Evolutionary conservation across 2,888 invertebrate species (phyloP).

Genomic region (Erpobdella octoculata): DNA sequence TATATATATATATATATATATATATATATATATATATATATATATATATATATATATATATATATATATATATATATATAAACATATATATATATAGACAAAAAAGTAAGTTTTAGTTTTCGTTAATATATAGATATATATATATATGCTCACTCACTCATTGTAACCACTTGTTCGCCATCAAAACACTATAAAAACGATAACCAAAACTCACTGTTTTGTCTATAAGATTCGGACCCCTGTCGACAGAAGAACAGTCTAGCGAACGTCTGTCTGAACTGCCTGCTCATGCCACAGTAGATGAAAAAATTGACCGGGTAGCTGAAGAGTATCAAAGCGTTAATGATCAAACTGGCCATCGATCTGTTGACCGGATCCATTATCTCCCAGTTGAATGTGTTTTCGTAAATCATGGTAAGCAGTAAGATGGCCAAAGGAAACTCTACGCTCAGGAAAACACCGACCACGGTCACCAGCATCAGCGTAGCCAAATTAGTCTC

Average conservation of each 20-base stretch:
- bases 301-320: conserved; percentile 90
- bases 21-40: too few relatives aligned
- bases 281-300: conserved; percentile 89
- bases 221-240: conserved; percentile 38
- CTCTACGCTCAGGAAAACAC: conserved; percentile 55
- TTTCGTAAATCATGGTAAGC: conserved; percentile 67
- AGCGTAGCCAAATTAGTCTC: conserved; percentile 48
- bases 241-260: conserved; percentile 53
- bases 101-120: not conserved
- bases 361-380: conserved; percentile 9
- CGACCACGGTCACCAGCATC: conserved; percentile 45
- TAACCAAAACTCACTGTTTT: too few relatives aligned
- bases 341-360: conserved; percentile 60
- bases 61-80: too few relatives aligned
- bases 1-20: too few relatives aligned
- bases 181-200: not conserved
- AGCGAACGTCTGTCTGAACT: conserved; percentile 85
- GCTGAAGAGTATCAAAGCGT: conserved; percentile 81
- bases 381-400: conserved; percentile 39
- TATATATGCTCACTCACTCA: not conserved
- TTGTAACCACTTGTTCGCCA: not conserved
- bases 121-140: not conserved
- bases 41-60: too few relatives aligned
- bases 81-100: not conserved
- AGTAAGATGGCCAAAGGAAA: conserved; percentile 52